Base-by-base conservation (phyloP, 2,797 vertebrate species). In the Aplochiton taeniatus region DNA sequence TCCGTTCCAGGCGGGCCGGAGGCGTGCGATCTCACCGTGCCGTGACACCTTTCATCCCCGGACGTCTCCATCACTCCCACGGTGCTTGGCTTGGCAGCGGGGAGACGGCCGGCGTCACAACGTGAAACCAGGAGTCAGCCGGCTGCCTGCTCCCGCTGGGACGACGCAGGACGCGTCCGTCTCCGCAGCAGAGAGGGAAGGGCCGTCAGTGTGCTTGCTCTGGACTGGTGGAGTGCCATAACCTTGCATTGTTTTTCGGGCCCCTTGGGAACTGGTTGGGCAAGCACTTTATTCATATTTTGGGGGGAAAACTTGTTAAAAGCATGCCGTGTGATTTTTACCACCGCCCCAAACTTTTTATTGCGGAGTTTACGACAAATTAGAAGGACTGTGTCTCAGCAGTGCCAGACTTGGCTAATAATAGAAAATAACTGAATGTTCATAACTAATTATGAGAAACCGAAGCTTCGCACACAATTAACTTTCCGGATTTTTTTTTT, bases 41-140 rank as follows among this genome's bases (percentile, higher is more conserved):
- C 4, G 0, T 17, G 46, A 42, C 48, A 12, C 44, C 11, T n/a
- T 17, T n/a, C 50, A 51, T 17, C n/a, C 11, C 4, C 47, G 14
- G 14, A 48, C 12, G 47, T 48, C 14, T 9, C 47, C 11, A 48
- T 48, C 49, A 41, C 55, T 2, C 6, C 14, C 20, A 11, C 55
- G 9, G 47, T 48, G 74, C 74, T 82, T 74, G 49, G 59, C 65
- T 71, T 74, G 69, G 78, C 71, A 43, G 57, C 17, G 49, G 63
- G 49, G 42, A 41, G 17, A 68, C 60, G 53, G 63, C 31, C n/a
- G n/a, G 31, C 56, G 41, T 69, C 17, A 42, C 63, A 43, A 43
- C 62, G 42, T 5, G 45, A 62, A 65, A 19, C 65, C 58, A 59
- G 57, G 17, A 18, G 65, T 56, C 73, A 52, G 6, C 66, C 4